phyloP scores from a whole-genome alignment of 2,113 vertebrate species.

The Tauraco erythrolophus region DNA sequence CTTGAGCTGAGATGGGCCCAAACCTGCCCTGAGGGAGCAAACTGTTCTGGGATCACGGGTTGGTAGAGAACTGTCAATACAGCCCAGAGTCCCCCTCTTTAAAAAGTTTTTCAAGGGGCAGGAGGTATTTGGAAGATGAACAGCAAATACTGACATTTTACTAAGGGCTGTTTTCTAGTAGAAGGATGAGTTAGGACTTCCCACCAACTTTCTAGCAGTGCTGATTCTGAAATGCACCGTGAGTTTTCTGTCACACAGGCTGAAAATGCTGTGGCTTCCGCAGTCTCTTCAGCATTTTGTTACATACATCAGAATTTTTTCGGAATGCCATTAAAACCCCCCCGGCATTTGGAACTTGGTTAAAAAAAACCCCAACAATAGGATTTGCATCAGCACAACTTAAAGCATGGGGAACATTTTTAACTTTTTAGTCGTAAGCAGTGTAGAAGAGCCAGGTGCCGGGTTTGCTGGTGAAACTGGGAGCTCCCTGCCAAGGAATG shows the following conservation, averaged over 20 bases:
- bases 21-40: not conserved
- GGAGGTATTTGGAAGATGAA: not conserved
- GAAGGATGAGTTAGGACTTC: not conserved
- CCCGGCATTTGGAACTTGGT: not conserved
- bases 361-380: not conserved
- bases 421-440: not conserved
- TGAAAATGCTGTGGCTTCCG: not conserved
- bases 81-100: not conserved
- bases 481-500: not conserved
- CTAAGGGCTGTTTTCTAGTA: not conserved
- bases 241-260: not conserved
- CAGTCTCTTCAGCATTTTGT: not conserved
- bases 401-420: not conserved
- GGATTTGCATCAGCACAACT: not conserved
- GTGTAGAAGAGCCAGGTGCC: fast-evolving
- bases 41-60: too few relatives aligned
- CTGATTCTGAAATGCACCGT: fast-evolving
- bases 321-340: not conserved
- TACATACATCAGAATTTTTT: not conserved
- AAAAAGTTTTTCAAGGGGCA: not conserved
- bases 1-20: not conserved
- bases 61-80: too few relatives aligned
- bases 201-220: not conserved
- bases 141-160: not conserved
- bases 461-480: too few relatives aligned